Conservation (phyloP, 2,113 vertebrate species). For the Lanius ludovicianus region DNA sequence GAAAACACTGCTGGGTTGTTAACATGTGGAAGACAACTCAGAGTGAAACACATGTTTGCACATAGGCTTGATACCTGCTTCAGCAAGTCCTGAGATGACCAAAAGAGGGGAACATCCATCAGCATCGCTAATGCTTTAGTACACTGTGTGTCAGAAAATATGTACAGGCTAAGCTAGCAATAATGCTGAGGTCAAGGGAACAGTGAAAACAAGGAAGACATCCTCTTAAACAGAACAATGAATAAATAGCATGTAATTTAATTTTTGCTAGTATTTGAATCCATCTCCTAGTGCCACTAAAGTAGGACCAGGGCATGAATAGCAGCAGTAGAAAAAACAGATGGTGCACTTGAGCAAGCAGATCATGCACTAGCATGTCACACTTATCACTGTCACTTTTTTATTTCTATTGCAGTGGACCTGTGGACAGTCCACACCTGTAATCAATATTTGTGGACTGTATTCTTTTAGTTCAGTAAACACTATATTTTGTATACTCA, state of each 20-base stretch:
- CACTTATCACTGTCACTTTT: background rate
- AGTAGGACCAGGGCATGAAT: background rate
- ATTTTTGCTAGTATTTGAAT: background rate
- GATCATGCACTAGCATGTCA: background rate
- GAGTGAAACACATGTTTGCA: background rate
- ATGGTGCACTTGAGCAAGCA: background rate
- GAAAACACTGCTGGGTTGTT: background rate
- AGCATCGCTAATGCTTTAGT: background rate
- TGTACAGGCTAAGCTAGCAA: background rate
- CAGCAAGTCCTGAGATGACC: background rate
- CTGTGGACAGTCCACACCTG: background rate
- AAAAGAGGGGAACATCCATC: background rate
- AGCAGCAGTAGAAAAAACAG: background rate
- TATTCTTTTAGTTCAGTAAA: background rate
- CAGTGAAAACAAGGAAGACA: background rate
- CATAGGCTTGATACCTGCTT: background rate
- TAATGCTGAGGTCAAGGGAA: background rate
- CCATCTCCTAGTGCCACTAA: background rate
- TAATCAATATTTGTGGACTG: background rate
- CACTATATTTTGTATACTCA: background rate
- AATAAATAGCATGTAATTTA: background rate
- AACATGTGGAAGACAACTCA: background rate
- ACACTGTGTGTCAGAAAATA: background rate
- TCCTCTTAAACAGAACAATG: background rate
- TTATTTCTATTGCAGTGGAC: background rate